Evolutionary conservation across 2,888 invertebrate genomes (phyloP).

Genomic region (Pollenia amentaria): DNA sequence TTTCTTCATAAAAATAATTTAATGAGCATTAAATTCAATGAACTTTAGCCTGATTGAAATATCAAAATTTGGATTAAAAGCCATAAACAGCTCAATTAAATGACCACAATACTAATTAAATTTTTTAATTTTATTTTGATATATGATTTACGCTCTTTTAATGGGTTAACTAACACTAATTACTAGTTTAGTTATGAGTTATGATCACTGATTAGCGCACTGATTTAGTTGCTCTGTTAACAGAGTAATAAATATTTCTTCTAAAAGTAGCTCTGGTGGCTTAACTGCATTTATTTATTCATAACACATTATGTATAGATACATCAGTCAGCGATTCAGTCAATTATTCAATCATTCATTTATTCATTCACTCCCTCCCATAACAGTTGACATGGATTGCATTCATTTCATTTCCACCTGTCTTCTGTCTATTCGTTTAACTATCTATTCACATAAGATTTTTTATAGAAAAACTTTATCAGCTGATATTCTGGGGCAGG

Average conservation of each 20-base stretch:
- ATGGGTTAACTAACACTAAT: too few relatives aligned
- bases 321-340: not conserved
- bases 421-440: not conserved
- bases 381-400: slow-evolving; percentile 27
- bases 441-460: too few relatives aligned
- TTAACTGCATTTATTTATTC: slow-evolving; percentile 29
- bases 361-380: not conserved
- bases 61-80: too few relatives aligned
- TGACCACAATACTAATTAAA: too few relatives aligned
- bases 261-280: not conserved
- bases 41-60: too few relatives aligned
- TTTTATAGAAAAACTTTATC: too few relatives aligned
- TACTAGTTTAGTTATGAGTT: not conserved
- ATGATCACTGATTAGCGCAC: not conserved
- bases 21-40: too few relatives aligned
- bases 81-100: too few relatives aligned
- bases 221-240: slow-evolving; percentile 6
- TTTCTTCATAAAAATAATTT: too few relatives aligned
- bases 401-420: slow-evolving; percentile 1
- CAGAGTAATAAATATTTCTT: slow-evolving; percentile 18
- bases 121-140: too few relatives aligned
- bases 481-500: too few relatives aligned
- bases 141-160: too few relatives aligned
- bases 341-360: not conserved
- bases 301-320: slow-evolving; percentile 5